phyloP scores from a whole-genome alignment of 1,140 invertebrate species.

The Zaprionus taronus region DNA sequence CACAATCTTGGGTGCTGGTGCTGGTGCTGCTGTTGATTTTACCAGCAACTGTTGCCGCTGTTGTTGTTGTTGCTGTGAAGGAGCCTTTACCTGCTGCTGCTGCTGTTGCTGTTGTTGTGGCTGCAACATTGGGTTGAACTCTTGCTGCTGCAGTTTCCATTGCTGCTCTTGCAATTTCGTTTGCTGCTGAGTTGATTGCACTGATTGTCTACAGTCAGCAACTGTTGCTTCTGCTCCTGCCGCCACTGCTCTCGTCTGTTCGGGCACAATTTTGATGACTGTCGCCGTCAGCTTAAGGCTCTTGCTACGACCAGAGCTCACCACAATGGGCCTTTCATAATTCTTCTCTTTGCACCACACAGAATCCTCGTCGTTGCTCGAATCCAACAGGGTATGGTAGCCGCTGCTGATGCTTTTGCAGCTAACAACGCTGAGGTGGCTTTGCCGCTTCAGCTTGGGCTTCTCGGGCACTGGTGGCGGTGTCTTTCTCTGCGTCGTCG shows the following conservation, averaged over 20 bases:
- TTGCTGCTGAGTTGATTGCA: background rate
- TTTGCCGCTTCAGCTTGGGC: background rate
- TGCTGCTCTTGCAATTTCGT: background rate
- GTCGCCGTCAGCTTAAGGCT: constrained; percentile 60
- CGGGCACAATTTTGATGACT: constrained; percentile 55
- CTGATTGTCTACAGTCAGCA: background rate
- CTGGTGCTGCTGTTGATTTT: background rate
- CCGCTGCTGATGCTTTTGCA: constrained; percentile 9
- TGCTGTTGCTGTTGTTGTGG: background rate
- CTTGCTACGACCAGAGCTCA: constrained; percentile 22
- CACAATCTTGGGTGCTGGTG: constrained; percentile 42
- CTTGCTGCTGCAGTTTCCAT: background rate
- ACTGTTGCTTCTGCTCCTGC: background rate
- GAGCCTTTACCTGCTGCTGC: background rate
- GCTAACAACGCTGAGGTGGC: constrained; percentile 12
- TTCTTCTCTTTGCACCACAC: constrained; percentile 15
- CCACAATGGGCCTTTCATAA: constrained; percentile 9
- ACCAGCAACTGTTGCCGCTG: constrained; percentile 1
- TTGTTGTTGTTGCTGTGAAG: background rate
- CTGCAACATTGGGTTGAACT: background rate
- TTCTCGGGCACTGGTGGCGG: background rate
- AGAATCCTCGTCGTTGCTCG: constrained; percentile 15
- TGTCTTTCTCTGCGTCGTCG: background rate
- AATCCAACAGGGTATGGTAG: background rate
- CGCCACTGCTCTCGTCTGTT: background rate